Base-by-base conservation (phyloP, 1,140 invertebrate species). In the Drosophila kohkoa region DNA sequence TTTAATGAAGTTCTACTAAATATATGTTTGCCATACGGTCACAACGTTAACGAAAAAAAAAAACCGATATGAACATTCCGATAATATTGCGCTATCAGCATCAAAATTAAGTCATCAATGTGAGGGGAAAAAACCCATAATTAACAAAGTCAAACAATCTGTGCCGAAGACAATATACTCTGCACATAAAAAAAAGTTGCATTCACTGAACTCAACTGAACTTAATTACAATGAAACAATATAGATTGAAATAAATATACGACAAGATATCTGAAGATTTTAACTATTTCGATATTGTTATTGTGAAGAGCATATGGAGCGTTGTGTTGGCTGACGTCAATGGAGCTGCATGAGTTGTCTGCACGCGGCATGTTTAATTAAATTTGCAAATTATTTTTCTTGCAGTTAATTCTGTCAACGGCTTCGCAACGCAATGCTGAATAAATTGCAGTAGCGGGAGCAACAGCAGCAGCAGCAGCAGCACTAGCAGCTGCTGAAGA, bases 381-480 rank as follows among this genome's bases (percentile, higher is more conserved):
- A 87, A 87, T 75, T 83, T 80, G 48, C 77, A 75, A 87, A 88
- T 70, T 72, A 87, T 88, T 88, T 87, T 80, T 74, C 80, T 66
- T 83, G 80, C 80, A 77, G 85, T 87, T 87, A 87, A 87, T 88
- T 88, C 81, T 88, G 83, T 82, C 79, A 83, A 72, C 83, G 65
- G 67, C 75, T 66, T 49, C 45, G 64, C 46, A 41, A 41, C 28
- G 48, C 28, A 58, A 45, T 69, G 78, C 48, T 49, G 62, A 32
- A 68, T 54, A 52, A 68, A 28, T 68, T 67, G 64, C 55, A 55
- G 41, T 49, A 41, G 13, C 13, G 7, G 30, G 11, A n/a, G 63
- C 59, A 54, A 10, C 57, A 25, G n/a, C n/a, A 15, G 59, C 59
- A n/a, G n/a, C n/a, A n/a, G n/a, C n/a, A 55, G 13, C 43, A 25